Base-by-base conservation (phyloP, 2,113 vertebrate species). In the Geothlypis trichas region DNA sequence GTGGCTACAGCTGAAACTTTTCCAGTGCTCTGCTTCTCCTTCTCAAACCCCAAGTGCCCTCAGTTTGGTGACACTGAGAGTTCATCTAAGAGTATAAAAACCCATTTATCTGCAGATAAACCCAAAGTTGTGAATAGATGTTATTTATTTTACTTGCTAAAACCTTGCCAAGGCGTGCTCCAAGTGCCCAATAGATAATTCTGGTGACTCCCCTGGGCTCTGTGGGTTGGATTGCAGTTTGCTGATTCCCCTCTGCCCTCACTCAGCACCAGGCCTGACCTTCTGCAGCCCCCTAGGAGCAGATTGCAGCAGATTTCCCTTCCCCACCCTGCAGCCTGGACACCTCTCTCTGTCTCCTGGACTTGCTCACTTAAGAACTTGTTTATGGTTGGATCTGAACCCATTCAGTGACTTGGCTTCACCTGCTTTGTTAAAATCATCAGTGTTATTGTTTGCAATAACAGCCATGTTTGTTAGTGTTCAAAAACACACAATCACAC, bases 241-340 rank as follows among this genome's bases (percentile, higher is more conserved):
- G 13, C 44, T 19, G 28, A 7, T 63, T 78, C 55, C 44, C 0
- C 77, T 74, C 62, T 68, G 15, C 33, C 33, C 6, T 62, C 26
- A 18, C 51, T 66, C 7, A 0, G 46, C 21, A 21, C 15, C 21
- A 4, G 28, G 9, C 49, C 63, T 0, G 4, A 59, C 69, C 44
- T 82, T 52, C 61, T 78, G 41, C 51, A 31, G 10, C 12, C 42
- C 37, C 26, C 51, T 49, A 11, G 13, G 47, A 49, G 47, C 47
- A 49, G 47, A 21, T 21, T 46, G n/a, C n/a, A n/a, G 30, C 30
- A 11, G 11, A 61, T n/a, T 35, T 57, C 39, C 41, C 52, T 20
- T 23, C 41, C 18, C 15, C 24, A 1, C 15, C n/a, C 24, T 3
- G 8, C 74, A 80, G 5, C 33, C 21, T 1, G 2, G 59, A 52